Percentiles rank a stretch among this genome's conserved stretches.
These are phyloP conservation scores for Lutjanus campechanus DNA, from an alignment of 2,797 vertebrate genomes.

Conservation along the genomic window DNA sequence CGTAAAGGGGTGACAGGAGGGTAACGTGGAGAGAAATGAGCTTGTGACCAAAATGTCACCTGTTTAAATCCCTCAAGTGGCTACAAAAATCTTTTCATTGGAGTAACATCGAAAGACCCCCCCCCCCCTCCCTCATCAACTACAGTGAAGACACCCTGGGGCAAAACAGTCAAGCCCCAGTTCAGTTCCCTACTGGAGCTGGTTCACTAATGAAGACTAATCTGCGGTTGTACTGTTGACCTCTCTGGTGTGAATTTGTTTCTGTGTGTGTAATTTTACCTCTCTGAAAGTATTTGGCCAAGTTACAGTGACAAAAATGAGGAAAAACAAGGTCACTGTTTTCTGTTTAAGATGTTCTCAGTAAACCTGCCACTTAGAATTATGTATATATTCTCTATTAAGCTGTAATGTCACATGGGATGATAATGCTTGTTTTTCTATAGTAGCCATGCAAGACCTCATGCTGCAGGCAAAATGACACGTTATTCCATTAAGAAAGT, in stretches of 20 bases:
- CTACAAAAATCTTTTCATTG: constrained; percentile 33
- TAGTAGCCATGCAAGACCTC: not conserved
- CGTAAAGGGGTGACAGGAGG: constrained; percentile 56
- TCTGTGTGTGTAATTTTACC: not conserved
- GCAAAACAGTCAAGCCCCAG: constrained; percentile 25
- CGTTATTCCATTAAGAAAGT: not conserved
- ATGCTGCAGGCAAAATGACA: not conserved
- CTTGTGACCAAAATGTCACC: constrained; percentile 53
- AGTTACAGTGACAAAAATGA: not conserved
- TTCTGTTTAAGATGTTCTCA: constrained; percentile 11
- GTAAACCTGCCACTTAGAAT: constrained; percentile 6
- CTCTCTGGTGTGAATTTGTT: not conserved
- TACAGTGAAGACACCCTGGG: constrained; percentile 28
- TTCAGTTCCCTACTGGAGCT: constrained; percentile 30
- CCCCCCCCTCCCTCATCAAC: constrained; percentile 20
- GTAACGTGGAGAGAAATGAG: constrained; percentile 57
- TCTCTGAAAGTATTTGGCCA: constrained; percentile 1
- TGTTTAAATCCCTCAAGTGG: constrained; percentile 55
- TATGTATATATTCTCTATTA: constrained; percentile 2
- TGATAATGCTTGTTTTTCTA: not conserved
- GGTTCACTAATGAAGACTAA: constrained; percentile 23
- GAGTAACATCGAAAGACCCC: constrained; percentile 39
- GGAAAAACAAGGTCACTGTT: constrained; percentile 4
- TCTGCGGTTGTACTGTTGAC: constrained; percentile 16
- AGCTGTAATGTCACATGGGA: not conserved